phyloP scores from a whole-genome alignment of 2,888 invertebrate species.

The Platynereis dumerilii region DNA sequence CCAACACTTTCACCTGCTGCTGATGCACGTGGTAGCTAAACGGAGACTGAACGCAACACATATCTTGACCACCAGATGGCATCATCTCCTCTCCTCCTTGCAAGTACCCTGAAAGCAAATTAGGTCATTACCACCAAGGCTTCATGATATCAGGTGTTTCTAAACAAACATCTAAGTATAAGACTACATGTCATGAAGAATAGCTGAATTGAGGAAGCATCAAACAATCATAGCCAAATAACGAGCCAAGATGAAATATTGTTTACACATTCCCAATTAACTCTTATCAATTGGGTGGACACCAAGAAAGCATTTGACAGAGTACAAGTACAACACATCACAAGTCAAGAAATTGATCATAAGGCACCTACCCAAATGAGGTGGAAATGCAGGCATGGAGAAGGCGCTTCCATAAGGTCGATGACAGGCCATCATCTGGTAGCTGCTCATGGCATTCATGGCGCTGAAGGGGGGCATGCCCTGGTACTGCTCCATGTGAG shows the following conservation, averaged over 20 bases:
- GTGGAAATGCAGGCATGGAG: slow-evolving; percentile 18
- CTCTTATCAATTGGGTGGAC: no score
- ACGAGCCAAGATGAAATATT: no score
- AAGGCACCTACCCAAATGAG: slow-evolving; percentile 20
- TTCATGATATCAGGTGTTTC: no score
- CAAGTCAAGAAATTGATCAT: no score
- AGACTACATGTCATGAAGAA: no score
- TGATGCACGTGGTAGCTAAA: slow-evolving; percentile 23
- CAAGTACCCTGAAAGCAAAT: slow-evolving; percentile 18
- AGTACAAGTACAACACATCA: no score
- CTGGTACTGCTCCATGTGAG: slow-evolving; percentile 17
- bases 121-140: no score
- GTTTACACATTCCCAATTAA: no score
- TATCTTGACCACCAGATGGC: neutral
- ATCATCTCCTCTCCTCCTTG: slow-evolving; percentile 10
- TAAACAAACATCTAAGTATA: no score
- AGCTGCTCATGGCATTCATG: slow-evolving; percentile 12
- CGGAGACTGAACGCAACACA: slow-evolving; percentile 4
- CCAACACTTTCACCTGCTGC: slow-evolving; percentile 24
- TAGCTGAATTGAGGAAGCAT: no score
- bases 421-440: slow-evolving; percentile 26
- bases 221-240: no score
- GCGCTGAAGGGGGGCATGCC: slow-evolving; percentile 15
- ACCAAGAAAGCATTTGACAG: no score
- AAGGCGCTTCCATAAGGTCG: slow-evolving; percentile 28